A percentile compares a stretch with the other conserved stretches of the same genome.
phyloP scores from a whole-genome alignment of 2,113 vertebrate genomes.

The Xiphorhynchus elegans region DNA sequence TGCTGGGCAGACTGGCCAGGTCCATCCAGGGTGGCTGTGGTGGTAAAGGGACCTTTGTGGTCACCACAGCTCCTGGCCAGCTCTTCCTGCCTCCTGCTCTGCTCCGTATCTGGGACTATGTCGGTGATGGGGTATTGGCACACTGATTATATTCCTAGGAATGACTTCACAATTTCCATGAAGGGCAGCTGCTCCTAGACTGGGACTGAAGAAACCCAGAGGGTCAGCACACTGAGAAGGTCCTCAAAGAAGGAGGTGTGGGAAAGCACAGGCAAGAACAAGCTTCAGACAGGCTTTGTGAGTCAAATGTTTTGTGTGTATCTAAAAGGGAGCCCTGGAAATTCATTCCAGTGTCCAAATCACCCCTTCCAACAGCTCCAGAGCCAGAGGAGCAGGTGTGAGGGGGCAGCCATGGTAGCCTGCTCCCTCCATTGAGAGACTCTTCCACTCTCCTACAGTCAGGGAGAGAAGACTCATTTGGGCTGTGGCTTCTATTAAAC shows the following conservation, averaged over 20 bases:
- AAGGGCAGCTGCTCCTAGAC: neutral
- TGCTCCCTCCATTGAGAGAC: accelerated
- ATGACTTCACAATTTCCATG: neutral
- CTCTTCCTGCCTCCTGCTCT: neutral
- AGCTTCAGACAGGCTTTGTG: neutral
- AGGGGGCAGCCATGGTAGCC: neutral
- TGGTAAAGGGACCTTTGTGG: neutral
- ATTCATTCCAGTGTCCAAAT: neutral
- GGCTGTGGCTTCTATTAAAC: neutral
- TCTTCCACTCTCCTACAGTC: neutral
- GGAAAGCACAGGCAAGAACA: neutral
- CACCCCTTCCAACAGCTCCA: neutral
- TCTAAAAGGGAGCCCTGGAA: neutral
- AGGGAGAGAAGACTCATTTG: accelerated
- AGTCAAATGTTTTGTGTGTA: accelerated
- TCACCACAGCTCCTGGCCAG: neutral
- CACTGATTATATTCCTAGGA: neutral
- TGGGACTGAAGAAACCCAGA: accelerated
- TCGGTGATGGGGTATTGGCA: neutral
- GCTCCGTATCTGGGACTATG: accelerated
- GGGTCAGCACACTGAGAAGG: neutral
- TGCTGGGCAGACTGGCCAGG: neutral
- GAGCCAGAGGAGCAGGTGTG: neutral
- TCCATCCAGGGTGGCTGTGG: neutral
- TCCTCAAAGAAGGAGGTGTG: neutral